Evolutionary conservation across 2,113 vertebrate species (phyloP), one percentile per base, ranked within the genome.

Genomic region (Ariopsis seemanni): DNA sequence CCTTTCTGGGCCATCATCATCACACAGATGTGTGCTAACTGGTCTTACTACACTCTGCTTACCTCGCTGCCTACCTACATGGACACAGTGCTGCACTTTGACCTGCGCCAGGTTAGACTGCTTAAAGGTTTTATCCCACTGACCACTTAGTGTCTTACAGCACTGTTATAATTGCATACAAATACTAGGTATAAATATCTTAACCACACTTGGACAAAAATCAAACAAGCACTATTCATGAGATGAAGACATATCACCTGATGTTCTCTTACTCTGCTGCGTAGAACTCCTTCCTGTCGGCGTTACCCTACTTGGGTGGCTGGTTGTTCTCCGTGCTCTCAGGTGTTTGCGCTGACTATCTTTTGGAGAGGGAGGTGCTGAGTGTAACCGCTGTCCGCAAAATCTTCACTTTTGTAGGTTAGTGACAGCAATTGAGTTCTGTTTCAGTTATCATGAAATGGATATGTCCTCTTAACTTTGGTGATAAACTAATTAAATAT

Each of bases 21-120:
- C 20, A 62, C 92, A 48, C 92, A 88, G 91, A 96, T 96, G 93
- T 96, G 95, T 77, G 79, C 88, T 0, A 94, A 95, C 93, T 97
- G 96, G 96, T 79, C 94, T 9, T 95, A 92, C 90, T 95, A 90
- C 91, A 91, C 94, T 1, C 85, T 96, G 85, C 88, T 95, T 86
- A 93, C 95, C 22, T 96, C 95, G 5, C 94, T 94, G 15, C 96
- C 97, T 17, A 96, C 91, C 0, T 97, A 97, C 92, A 95, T 97
- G 95, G 90, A 93, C 83, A 92, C 91, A 0, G 84, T 94, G 72
- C 92, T 97, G 89, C 95, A 94, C 86, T 96, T 97, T 52, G 91
- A 95, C 89, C 90, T 97, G 81, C 90, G 91, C 87, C 94, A 96
- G 91, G 96, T 95, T 55, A 89, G 91, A 69, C 1, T 25, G n/a